Base-by-base conservation (phyloP, 2,888 invertebrate genomes). In the Acrocera orbiculus region DNA sequence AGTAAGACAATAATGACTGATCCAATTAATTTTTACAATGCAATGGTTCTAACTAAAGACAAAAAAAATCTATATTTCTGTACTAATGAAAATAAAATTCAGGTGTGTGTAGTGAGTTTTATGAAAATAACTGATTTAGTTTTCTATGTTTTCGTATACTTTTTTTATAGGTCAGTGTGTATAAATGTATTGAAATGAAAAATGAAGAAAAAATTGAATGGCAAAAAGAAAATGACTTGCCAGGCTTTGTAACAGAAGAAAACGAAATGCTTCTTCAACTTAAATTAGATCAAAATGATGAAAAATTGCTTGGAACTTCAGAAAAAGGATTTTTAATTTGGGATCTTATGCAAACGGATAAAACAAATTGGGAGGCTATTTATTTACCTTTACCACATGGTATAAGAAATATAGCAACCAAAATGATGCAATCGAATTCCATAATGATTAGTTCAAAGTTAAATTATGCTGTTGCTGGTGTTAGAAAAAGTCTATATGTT, bases 391-490 rank as follows among this genome's bases (percentile, higher is more conserved):
- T 86, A 13, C 85, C 85, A 0, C 85, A 86, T 50, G 89, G 89
- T 0, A 83, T 89, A 4, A 66, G 92, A 27, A 95, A 95, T 52
- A 93, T 95, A 32, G 85, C 87, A 4, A 89, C 86, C 0, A 82
- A 79, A 56, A 82, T 92, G 66, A 73, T 89, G 47, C 74, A 78
- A 43, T 86, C 87, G 1, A 92, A 89, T 54, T 85, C 90, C 0
- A 78, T 92, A 31, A 86, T 89, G 69, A 70, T 96, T 42, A 90
- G 92, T 46, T 85, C 83, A 20, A 78, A 80, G 38, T 76, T 81
- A 46, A 79, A 85, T 48, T 93, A 87, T 51, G 87, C 92, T 1
- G 86, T 96, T 1, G 95, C 93, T 23, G 95, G 93, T 3, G 92
- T 96, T 2, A 74, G 89, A 44, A 93, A 93, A 58, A 90, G 79